These are phyloP conservation scores for Coptodon bakossiorum DNA, from an alignment of 2,113 vertebrate genomes.

Conservation along the genomic window DNA sequence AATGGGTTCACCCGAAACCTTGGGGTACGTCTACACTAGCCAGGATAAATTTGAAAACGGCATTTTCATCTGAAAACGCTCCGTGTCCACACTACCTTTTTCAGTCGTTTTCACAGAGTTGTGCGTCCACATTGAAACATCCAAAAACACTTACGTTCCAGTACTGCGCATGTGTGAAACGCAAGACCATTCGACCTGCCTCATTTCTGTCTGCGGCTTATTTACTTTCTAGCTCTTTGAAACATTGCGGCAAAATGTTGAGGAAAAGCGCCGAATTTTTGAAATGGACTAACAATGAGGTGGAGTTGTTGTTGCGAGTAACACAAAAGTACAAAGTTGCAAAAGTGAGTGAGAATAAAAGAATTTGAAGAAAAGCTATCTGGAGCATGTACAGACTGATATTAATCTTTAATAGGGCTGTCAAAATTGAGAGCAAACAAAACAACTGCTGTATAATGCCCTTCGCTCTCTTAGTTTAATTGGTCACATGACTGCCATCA, in stretches of 20 bases:
- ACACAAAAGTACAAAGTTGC: too few relatives aligned
- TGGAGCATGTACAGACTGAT: not conserved
- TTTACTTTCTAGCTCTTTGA: not conserved
- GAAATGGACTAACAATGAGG: too few relatives aligned
- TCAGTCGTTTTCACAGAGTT: not conserved
- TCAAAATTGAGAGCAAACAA: not conserved
- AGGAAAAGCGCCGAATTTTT: fast-evolving
- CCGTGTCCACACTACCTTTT: not conserved
- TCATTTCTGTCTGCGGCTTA: not conserved
- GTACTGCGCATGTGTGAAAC: not conserved
- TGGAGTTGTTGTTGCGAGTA: too few relatives aligned
- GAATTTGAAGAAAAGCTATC: too few relatives aligned
- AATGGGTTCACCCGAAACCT: not conserved
- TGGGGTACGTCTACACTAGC: not conserved
- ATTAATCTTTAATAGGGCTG: not conserved
- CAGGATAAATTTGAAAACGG: not conserved
- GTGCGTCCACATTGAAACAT: not conserved
- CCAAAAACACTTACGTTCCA: not conserved
- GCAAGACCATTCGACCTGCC: fast-evolving
- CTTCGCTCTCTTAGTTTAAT: not conserved
- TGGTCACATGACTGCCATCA: not conserved
- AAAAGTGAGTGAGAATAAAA: too few relatives aligned
- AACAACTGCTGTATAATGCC: not conserved
- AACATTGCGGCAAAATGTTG: not conserved
- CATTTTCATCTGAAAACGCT: not conserved